phyloP scores from a whole-genome alignment of 2,113 vertebrate species.

The Psilopsiagon aymara region DNA sequence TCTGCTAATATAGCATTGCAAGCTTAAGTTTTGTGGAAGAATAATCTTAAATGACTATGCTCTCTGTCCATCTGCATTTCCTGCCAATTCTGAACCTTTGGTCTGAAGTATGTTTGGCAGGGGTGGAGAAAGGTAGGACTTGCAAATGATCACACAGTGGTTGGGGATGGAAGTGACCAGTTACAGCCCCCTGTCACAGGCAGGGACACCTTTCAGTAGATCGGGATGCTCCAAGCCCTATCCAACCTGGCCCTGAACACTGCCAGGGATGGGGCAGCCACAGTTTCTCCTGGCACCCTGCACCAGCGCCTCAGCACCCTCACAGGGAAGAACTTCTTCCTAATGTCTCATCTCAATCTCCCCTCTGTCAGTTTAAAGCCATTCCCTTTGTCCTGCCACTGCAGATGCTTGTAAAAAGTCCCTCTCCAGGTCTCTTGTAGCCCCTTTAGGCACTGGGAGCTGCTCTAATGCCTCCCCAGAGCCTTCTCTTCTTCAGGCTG shows the following conservation, averaged over 20 bases:
- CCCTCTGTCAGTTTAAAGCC: background rate
- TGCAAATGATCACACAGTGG: background rate
- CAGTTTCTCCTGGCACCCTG: background rate
- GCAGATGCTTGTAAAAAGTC: background rate
- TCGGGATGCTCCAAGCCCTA: background rate
- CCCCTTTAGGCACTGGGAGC: background rate
- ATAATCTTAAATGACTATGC: background rate
- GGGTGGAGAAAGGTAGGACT: background rate
- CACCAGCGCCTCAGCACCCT: background rate
- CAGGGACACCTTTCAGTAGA: background rate
- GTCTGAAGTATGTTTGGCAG: background rate
- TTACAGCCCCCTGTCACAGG: background rate
- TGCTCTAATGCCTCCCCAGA: background rate
- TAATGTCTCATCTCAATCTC: background rate
- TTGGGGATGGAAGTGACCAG: background rate
- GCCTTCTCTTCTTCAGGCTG: background rate
- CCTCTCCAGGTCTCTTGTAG: background rate
- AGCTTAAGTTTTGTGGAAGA: background rate
- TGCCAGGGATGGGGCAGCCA: background rate
- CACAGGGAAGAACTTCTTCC: background rate
- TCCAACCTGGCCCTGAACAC: background rate
- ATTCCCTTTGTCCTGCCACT: background rate
- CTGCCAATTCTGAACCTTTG: background rate
- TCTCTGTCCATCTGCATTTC: background rate
- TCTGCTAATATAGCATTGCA: conserved; percentile 29